phyloP scores from a whole-genome alignment of 2,797 vertebrate species.

The Ibycter americanus region DNA sequence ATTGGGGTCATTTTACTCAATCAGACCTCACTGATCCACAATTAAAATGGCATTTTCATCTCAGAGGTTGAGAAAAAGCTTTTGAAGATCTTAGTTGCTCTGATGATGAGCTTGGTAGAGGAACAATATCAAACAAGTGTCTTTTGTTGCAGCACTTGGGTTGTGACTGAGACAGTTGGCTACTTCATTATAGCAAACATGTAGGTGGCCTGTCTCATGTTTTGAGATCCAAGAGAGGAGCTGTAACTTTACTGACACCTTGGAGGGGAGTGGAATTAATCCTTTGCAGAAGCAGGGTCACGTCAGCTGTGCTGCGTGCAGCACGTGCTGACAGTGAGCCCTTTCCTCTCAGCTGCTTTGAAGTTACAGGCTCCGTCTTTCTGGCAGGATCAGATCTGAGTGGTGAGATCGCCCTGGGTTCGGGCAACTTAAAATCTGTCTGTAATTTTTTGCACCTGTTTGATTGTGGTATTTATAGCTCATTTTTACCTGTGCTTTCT shows the following conservation, averaged over 20 bases:
- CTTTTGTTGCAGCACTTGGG: conserved; percentile 11
- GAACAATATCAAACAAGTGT: neutral
- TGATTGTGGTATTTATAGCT: neutral
- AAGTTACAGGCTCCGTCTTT: neutral
- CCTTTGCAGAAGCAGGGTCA: neutral
- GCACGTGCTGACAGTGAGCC: neutral
- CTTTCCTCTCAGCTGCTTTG: conserved; percentile 4
- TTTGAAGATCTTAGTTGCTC: conserved; percentile 9
- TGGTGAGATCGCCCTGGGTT: neutral
- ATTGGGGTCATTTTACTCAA: neutral
- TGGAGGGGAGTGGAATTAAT: neutral
- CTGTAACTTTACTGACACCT: neutral
- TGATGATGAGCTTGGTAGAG: neutral
- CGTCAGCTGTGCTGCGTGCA: neutral
- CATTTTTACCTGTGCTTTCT: neutral
- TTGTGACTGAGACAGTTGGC: neutral
- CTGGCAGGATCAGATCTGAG: neutral
- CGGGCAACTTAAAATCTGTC: neutral
- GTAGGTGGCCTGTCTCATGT: conserved; percentile 33
- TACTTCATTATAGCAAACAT: conserved; percentile 22
- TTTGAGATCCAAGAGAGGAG: conserved; percentile 11
- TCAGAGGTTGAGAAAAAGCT: neutral
- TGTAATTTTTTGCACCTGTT: neutral
- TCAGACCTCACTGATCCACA: neutral
- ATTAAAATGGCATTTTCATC: conserved; percentile 33